These are phyloP conservation scores for Oreochromis tanganicae DNA, from an alignment of 2,113 vertebrate genomes.

Conservation along the genomic window DNA sequence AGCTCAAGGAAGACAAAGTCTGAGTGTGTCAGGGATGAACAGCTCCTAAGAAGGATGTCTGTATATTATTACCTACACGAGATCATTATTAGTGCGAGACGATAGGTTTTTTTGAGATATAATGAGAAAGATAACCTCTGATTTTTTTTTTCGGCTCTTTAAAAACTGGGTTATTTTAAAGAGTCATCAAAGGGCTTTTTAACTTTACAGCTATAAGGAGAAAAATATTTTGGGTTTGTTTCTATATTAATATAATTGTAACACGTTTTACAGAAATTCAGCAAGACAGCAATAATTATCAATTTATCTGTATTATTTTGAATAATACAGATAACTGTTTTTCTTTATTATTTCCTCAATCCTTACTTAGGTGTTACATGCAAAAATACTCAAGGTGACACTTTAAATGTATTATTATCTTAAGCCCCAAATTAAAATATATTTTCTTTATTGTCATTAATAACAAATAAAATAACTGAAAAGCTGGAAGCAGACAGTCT, in stretches of 20 bases:
- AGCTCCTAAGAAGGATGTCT: neutral
- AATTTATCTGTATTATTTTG: neutral
- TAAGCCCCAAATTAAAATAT: neutral
- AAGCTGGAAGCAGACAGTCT: fast-evolving
- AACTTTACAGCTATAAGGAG: neutral
- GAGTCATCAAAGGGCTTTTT: neutral
- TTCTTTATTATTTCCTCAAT: neutral
- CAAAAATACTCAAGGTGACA: neutral
- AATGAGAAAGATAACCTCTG: neutral
- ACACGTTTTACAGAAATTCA: neutral
- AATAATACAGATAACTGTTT: neutral
- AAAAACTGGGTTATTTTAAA: neutral
- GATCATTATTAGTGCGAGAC: neutral
- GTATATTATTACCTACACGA: neutral
- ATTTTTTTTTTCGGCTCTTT: neutral
- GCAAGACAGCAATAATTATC: fast-evolving
- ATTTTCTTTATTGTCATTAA: neutral
- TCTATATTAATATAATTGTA: neutral
- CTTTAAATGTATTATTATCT: neutral
- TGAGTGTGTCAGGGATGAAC: neutral
- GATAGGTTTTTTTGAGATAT: neutral
- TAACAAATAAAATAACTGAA: fast-evolving
- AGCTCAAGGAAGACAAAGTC: neutral
- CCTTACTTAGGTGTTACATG: fast-evolving
- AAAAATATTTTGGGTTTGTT: fast-evolving